These are phyloP conservation scores for Hylaeus anthracinus DNA, from an alignment of 1,140 invertebrate species.

Conservation along the genomic window DNA sequence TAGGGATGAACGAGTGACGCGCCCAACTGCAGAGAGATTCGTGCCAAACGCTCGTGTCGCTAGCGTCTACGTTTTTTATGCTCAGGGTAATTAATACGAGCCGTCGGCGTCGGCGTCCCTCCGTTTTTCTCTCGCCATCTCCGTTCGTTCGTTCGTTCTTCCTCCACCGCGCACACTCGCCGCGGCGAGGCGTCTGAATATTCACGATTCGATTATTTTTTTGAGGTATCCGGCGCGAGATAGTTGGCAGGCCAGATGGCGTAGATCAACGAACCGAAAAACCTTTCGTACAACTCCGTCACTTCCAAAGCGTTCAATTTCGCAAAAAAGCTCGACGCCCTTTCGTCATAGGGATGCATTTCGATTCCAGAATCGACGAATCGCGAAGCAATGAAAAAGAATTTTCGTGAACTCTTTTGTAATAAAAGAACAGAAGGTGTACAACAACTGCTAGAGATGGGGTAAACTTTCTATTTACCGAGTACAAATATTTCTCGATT, in stretches of 20 bases:
- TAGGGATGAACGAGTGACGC: conserved; percentile 19
- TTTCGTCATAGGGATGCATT: too few relatives aligned
- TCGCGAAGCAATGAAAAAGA: too few relatives aligned
- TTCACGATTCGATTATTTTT: conserved; percentile 23
- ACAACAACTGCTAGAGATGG: neutral
- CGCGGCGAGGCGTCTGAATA: neutral
- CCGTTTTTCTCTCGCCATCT: conserved; percentile 15
- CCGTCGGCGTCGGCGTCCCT: neutral
- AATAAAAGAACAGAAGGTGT: neutral
- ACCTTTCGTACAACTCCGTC: neutral
- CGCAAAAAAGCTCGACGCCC: neutral
- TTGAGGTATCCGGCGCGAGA: neutral
- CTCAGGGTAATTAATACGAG: conserved; percentile 56
- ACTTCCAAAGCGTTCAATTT: neutral
- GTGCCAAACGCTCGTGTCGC: conserved; percentile 62
- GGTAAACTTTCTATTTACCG: neutral
- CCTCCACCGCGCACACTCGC: neutral
- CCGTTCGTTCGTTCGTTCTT: neutral
- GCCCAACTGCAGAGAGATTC: conserved; percentile 13
- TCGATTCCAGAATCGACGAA: too few relatives aligned
- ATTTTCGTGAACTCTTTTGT: too few relatives aligned
- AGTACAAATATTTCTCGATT: conserved; percentile 10
- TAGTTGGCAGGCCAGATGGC: neutral
- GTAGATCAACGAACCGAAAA: conserved; percentile 25
- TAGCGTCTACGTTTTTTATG: conserved; percentile 41